Base-by-base conservation (phyloP, 37 sponge, comb jelly and placozoan genomes). In the Amphimedon queenslandica region DNA sequence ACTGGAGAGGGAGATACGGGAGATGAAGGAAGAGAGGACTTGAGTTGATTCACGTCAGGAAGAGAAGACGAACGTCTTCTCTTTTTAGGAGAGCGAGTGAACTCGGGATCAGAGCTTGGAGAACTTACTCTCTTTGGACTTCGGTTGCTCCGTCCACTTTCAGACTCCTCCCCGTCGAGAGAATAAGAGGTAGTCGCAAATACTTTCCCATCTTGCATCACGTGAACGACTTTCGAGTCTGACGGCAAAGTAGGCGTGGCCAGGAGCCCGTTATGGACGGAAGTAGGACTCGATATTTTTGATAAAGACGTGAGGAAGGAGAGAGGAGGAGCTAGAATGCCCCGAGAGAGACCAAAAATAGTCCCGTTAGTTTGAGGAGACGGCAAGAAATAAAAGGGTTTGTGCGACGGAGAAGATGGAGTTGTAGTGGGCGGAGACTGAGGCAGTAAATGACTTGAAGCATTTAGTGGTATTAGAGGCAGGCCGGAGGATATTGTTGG, bases 21-120 rank as follows among this genome's bases (percentile, higher is more conserved):
- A 60, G 61, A 5, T 25, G 27, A 25, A n/a, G 21, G 27, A 25
- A 25, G 27, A 60, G 27, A 6, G 28, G 21, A 25, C 5, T 11
- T n/a, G 2, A 77, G 43, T 36, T 84, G 73, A 1, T 53, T 58
- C 40, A 84, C 72, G 47, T 78, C 85, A 8, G 85, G 85, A 2
- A 84, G 78, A 36, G 85, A 84, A 28, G 61, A 71, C 8, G 85
- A 84, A 3, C 85, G 78, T 20, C 85, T 32, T 0, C 85, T 51
- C 37, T 84, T 84, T 2, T 66, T 66, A 0, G 39, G 27, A 16
- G 74, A 32, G 4, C 24, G 41, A 24, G 42, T 1, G 4, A 23
- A 25, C 23, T 30, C 33, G 18, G 20, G 20, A n/a, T 70, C 71
- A 21, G 32, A 18, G 2, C 72, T 71, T 3, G 74, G 85, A 11